phyloP scores from a whole-genome alignment of 2,113 vertebrate species.

The Lophochroa leadbeateri region DNA sequence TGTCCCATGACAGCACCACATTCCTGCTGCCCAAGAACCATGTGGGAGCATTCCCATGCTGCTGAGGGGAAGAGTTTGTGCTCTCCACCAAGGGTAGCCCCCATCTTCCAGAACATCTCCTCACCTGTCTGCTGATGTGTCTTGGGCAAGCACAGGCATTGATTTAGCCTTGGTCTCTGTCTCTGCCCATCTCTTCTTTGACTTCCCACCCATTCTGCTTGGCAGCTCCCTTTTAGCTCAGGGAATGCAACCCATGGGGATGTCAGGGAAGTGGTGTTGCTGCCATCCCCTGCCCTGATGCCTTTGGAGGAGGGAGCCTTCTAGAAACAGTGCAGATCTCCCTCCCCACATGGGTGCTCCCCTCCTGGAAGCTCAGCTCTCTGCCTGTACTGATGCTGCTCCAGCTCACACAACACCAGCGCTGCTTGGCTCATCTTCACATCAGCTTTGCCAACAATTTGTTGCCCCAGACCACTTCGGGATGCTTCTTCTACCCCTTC shows the following conservation, averaged over 20 bases:
- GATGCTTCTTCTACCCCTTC: not conserved
- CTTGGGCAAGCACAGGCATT: not conserved
- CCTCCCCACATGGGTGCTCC: not conserved
- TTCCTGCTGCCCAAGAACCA: not conserved
- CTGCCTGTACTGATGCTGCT: not conserved
- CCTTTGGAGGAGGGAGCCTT: not conserved
- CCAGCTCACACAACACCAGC: not conserved
- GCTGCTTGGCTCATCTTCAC: not conserved
- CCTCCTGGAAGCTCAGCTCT: not conserved
- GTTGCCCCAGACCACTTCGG: not conserved
- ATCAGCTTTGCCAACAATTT: not conserved
- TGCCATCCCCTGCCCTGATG: not conserved
- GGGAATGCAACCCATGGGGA: not conserved
- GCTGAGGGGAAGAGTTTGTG: not conserved
- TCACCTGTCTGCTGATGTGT: not conserved
- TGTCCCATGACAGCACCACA: not conserved
- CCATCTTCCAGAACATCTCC: not conserved
- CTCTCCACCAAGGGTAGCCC: not conserved
- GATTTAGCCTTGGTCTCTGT: not conserved
- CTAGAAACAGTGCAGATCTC: not conserved
- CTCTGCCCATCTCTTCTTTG: not conserved
- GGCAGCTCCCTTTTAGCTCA: not conserved
- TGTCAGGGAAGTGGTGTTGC: not conserved
- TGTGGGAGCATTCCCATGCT: rapidly evolving
- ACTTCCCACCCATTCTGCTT: not conserved